Evolutionary conservation across 2,797 vertebrate species (phyloP), one percentile per base, ranked within the genome.

Genomic region (Smutsia gigantea): DNA sequence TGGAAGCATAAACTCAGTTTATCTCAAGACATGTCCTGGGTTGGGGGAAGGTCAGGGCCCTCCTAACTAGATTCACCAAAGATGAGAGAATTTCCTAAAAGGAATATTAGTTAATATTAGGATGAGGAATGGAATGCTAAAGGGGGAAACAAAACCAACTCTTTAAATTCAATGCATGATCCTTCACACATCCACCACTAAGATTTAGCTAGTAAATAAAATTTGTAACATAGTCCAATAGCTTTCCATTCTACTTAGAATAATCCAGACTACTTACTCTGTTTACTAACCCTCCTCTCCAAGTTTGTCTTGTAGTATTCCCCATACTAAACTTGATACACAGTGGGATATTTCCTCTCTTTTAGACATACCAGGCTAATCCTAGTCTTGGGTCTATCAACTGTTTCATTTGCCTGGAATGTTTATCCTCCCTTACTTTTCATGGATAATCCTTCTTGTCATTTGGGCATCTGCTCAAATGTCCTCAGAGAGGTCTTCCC

Each of bases 201-300:
- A 82, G 5, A 87, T 42, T 82, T 57, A 74, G 63, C 92, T 90
- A 77, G 3, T n/a, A 77, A 95, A 82, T 72, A 77, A 77, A 77
- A 79, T 88, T 55, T 81, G 51, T 61, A 63, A 9, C 15, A 78
- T 49, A 55, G 55, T 25, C 8, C 17, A 53, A 53, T 17, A 79
- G 12, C 15, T 75, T 96, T 46, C 34, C 15, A 49, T 27, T 59
- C 14, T 71, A 19, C 4, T 91, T 77, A 46, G n/a, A 87, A 53
- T 27, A 66, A 90, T 46, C 8, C 17, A 64, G 75, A 13, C 82
- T 49, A 63, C 15, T 82, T 82, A 71, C 13, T 61, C 15, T 21
- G 18, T 3, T 87, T 75, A n/a, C 7, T 34, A 77, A 93, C 25
- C 59, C 23, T 78, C 21, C 27, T 87, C 4, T 78, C 17, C 5